Percentiles rank a stretch among this genome's conserved stretches.
phyloP scores from a whole-genome alignment of 1,140 invertebrate genomes.

The Bombus superbus region DNA sequence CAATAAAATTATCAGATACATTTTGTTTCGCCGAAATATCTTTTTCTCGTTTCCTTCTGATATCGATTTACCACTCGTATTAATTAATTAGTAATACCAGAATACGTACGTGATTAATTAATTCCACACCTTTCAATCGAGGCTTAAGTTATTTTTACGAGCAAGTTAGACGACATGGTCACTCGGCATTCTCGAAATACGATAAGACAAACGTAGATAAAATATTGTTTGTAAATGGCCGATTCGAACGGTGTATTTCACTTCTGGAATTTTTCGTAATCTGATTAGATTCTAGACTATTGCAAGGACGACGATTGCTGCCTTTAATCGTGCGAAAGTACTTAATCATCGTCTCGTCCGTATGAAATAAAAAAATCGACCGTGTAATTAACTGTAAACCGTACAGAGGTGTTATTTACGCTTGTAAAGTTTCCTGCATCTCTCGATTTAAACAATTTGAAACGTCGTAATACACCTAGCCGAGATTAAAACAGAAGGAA shows the following conservation, averaged over 20 bases:
- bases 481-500: too few relatives aligned
- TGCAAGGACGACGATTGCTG: background rate
- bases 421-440: accelerated
- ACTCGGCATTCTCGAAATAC: background rate
- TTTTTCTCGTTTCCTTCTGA: background rate
- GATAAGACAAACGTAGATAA: conserved; percentile 37
- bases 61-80: background rate
- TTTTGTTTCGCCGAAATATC: background rate
- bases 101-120: background rate
- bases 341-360: background rate
- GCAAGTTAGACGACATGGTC: background rate
- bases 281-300: conserved; percentile 12
- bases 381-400: too few relatives aligned
- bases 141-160: conserved; percentile 10
- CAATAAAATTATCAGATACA: background rate
- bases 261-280: conserved; percentile 22
- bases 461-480: accelerated
- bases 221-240: conserved; percentile 20
- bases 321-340: background rate
- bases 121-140: background rate
- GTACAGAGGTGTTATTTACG: too few relatives aligned
- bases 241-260: background rate
- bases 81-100: background rate
- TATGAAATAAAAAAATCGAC: background rate
- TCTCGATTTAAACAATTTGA: too few relatives aligned